A percentile compares a stretch with the other conserved stretches of the same genome.
Conservation (phyloP, 2,888 invertebrate species). For the Terebella lapidaria region DNA sequence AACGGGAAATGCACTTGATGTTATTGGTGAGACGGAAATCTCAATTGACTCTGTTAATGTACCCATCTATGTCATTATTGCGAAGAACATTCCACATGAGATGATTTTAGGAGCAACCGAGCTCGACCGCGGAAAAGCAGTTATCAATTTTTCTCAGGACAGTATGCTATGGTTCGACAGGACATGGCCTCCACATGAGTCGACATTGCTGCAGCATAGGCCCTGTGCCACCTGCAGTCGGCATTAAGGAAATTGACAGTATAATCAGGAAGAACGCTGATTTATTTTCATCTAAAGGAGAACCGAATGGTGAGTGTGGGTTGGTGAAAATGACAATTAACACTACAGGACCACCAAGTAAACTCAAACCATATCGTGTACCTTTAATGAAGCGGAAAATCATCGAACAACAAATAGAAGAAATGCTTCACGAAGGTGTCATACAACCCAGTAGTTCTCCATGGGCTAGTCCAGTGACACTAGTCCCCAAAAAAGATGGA, state of each 20-base stretch:
- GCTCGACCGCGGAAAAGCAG: neutral
- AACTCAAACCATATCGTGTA: neutral
- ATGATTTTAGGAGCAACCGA: neutral
- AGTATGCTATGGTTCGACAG: too few species aligned
- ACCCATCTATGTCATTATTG: too few species aligned
- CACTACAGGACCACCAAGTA: neutral
- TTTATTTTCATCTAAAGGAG: neutral
- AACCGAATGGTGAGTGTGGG: neutral
- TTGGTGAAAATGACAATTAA: neutral
- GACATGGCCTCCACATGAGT: too few species aligned
- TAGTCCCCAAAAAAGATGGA: slow-evolving; percentile 5
- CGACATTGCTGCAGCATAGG: too few species aligned
- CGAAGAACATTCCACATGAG: neutral
- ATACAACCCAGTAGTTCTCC: neutral
- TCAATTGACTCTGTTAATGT: too few species aligned
- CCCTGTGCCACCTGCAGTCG: neutral
- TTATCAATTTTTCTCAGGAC: too few species aligned
- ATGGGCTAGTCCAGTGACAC: slow-evolving; percentile 1
- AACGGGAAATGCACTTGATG: too few species aligned
- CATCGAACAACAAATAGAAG: neutral
- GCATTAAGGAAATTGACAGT: neutral
- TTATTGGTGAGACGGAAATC: too few species aligned
- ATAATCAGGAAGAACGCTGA: neutral
- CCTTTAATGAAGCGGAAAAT: neutral
- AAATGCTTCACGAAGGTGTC: neutral